phyloP scores from a whole-genome alignment of 1,140 invertebrate species.

The Araneus ventricosus region DNA sequence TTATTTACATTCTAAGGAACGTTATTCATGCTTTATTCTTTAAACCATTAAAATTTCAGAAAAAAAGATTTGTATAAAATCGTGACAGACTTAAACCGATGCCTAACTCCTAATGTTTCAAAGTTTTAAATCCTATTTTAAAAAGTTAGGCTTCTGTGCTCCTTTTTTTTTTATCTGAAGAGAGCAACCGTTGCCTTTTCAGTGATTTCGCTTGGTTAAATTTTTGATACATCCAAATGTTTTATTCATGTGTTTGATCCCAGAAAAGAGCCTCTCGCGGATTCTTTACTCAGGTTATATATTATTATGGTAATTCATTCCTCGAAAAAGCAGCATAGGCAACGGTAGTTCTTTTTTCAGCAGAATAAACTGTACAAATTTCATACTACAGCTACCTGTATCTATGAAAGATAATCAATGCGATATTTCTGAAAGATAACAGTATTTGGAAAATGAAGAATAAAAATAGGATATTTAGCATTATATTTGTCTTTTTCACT shows the following conservation, averaged over 20 bases:
- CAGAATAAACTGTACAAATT: background rate
- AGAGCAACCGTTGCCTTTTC: background rate
- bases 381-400: background rate
- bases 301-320: conserved; percentile 19
- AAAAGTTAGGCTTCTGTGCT: background rate
- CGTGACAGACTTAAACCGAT: too few relatives aligned
- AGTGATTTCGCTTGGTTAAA: conserved; percentile 21
- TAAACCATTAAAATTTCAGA: too few relatives aligned
- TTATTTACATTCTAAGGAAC: too few relatives aligned
- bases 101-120: too few relatives aligned
- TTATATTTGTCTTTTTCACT: too few relatives aligned
- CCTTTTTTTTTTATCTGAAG: background rate
- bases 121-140: background rate
- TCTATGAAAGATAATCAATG: background rate
- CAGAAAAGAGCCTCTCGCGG: background rate
- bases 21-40: too few relatives aligned
- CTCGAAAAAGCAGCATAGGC: background rate
- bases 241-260: background rate
- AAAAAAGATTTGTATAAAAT: too few relatives aligned
- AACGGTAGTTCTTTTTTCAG: background rate
- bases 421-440: background rate
- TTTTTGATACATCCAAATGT: conserved; percentile 23
- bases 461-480: background rate
- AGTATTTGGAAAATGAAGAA: background rate
- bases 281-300: background rate